Percentiles rank a stretch among this genome's conserved stretches.
Evolutionary conservation across 2,113 vertebrate genomes (phyloP).

Genomic region (Aldabrachelys gigantea): DNA sequence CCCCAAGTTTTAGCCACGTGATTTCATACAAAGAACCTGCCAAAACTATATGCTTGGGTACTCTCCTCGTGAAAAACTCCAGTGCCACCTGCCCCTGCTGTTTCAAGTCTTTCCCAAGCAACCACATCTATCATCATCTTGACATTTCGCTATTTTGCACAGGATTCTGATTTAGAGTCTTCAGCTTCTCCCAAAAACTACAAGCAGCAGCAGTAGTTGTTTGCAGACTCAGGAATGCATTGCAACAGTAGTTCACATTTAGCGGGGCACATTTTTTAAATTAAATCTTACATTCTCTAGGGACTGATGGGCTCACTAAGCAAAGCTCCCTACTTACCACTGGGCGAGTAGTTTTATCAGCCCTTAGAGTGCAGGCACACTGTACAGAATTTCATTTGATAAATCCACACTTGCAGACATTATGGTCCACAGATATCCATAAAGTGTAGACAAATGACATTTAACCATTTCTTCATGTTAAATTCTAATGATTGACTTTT

Average conservation of each 20-base stretch:
- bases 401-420: background rate
- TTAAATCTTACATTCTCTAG: background rate
- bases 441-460: background rate
- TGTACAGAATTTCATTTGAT: background rate
- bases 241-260: background rate
- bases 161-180: background rate
- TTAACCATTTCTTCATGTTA: background rate
- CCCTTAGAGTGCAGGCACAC: background rate
- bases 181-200: background rate
- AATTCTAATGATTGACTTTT: background rate
- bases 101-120: background rate
- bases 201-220: background rate
- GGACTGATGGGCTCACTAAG: background rate
- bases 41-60: background rate
- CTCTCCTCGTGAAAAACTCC: background rate
- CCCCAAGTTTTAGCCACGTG: background rate
- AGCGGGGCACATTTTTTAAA: background rate
- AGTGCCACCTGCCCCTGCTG: background rate
- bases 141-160: background rate
- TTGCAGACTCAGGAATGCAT: background rate
- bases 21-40: background rate
- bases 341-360: background rate
- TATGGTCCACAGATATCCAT: background rate
- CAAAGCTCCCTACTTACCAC: background rate
- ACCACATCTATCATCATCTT: background rate